Conservation (phyloP, 1,140 invertebrate genomes). For the Cephus cinctus region DNA sequence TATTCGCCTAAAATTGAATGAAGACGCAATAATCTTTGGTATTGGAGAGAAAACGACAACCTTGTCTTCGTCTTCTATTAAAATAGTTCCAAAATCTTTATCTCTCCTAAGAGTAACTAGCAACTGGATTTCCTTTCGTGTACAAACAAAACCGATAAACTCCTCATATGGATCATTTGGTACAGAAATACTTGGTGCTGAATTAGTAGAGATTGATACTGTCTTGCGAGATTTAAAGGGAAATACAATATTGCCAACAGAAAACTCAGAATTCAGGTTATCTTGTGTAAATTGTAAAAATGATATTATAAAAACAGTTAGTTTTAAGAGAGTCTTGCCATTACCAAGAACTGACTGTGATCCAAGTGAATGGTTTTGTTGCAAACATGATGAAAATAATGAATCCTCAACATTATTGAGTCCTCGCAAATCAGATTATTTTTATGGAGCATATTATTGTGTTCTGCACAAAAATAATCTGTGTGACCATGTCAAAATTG, state of each 20-base stretch:
- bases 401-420: constrained; percentile 23
- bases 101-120: constrained; percentile 36
- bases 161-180: constrained; percentile 40
- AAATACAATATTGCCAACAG: constrained; percentile 22
- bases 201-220: not conserved
- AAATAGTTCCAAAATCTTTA: constrained; percentile 40
- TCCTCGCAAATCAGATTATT: constrained; percentile 40
- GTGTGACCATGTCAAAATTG: constrained; percentile 29
- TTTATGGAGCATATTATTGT: constrained; percentile 41
- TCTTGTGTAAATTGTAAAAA: constrained; percentile 39
- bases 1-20: constrained; percentile 34
- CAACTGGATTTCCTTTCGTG: constrained; percentile 47
- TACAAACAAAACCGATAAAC: constrained; percentile 39
- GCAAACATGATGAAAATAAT: constrained; percentile 29
- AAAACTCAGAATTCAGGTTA: constrained; percentile 22
- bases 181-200: constrained; percentile 34
- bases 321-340: constrained; percentile 40
- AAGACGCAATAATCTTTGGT: constrained; percentile 33
- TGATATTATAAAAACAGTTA: constrained; percentile 32
- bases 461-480: constrained; percentile 35
- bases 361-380: constrained; percentile 49
- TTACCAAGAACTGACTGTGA: constrained; percentile 43
- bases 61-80: constrained; percentile 30
- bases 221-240: too few species aligned
- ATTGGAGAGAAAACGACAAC: constrained; percentile 25